phyloP scores from a whole-genome alignment of 2,888 invertebrate species.

The Coleophora flavipennella region DNA sequence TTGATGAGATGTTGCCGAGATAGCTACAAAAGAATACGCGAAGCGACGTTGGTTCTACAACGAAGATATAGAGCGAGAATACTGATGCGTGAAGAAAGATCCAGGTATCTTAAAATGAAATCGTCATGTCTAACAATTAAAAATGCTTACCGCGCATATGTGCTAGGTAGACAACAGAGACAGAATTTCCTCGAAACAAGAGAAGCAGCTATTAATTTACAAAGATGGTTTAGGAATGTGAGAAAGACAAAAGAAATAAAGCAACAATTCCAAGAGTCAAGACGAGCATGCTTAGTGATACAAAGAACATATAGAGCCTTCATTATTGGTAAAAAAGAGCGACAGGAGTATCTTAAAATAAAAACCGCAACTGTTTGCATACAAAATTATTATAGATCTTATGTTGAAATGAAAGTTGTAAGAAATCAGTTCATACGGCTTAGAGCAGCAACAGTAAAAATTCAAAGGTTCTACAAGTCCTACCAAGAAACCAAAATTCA shows the following conservation, averaged over 20 bases:
- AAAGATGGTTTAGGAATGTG: too few species aligned
- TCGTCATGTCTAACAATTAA: constrained; percentile 45
- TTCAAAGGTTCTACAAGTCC: constrained; percentile 55
- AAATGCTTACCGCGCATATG: constrained; percentile 42
- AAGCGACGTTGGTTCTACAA: constrained; percentile 49
- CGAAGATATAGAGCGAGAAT: constrained; percentile 44
- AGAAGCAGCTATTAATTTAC: too few species aligned
- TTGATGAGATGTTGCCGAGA: constrained; percentile 31
- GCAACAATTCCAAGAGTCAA: constrained; percentile 32
- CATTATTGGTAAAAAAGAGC: constrained; percentile 35
- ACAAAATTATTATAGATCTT: constrained; percentile 44
- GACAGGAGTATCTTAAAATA: constrained; percentile 39
- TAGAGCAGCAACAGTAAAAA: constrained; percentile 31
- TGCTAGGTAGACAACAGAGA: constrained; percentile 29
- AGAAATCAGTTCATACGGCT: constrained; percentile 24
- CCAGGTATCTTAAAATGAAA: constrained; percentile 31
- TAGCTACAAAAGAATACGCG: constrained; percentile 29
- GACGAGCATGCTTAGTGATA: constrained; percentile 47
- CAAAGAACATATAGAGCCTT: constrained; percentile 55
- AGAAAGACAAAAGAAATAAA: too few species aligned
- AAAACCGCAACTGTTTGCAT: constrained; percentile 43
- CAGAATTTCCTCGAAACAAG: too few species aligned
- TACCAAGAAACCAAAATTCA: constrained; percentile 25
- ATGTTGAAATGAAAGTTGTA: constrained; percentile 35
- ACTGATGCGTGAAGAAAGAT: constrained; percentile 37